Percentiles rank a stretch among this genome's conserved stretches.
Evolutionary conservation across 2,797 vertebrate species (phyloP).

Genomic region (Amblyraja radiata): DNA sequence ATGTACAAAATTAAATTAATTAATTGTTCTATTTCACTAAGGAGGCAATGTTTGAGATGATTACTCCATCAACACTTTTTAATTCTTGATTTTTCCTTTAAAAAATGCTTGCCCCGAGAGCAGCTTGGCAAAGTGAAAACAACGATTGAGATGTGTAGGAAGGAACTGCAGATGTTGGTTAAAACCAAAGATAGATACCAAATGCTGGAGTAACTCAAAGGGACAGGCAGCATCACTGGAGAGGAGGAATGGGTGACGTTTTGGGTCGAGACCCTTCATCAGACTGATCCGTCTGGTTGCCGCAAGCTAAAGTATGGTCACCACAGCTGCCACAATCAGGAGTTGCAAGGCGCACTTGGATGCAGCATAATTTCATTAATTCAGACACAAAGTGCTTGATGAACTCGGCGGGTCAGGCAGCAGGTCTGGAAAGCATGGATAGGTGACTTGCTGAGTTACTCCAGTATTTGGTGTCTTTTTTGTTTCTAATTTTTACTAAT

Average conservation of each 20-base stretch:
- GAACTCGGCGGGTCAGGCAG: no score
- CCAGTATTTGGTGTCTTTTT: no score
- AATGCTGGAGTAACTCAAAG: no score
- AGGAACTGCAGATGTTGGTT: no score
- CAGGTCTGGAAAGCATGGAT: no score
- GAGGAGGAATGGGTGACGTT: no score
- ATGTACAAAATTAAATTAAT: neutral
- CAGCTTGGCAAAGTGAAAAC: neutral
- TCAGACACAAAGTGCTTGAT: no score
- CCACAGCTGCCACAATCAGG: neutral
- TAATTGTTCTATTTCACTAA: neutral
- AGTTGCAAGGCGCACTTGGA: neutral
- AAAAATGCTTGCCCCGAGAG: neutral
- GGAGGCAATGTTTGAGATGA: neutral
- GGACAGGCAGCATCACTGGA: no score
- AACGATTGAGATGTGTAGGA: neutral
- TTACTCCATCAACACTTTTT: neutral
- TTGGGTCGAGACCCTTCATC: no score
- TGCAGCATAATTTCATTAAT: neutral
- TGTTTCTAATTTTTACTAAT: neutral
- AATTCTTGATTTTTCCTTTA: neutral
- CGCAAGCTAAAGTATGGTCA: neutral
- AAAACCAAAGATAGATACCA: no score
- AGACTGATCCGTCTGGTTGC: neutral
- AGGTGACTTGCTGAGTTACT: no score